These are phyloP conservation scores for Trichonephila clavata DNA, from an alignment of 1,140 invertebrate species.

Conservation along the genomic window DNA sequence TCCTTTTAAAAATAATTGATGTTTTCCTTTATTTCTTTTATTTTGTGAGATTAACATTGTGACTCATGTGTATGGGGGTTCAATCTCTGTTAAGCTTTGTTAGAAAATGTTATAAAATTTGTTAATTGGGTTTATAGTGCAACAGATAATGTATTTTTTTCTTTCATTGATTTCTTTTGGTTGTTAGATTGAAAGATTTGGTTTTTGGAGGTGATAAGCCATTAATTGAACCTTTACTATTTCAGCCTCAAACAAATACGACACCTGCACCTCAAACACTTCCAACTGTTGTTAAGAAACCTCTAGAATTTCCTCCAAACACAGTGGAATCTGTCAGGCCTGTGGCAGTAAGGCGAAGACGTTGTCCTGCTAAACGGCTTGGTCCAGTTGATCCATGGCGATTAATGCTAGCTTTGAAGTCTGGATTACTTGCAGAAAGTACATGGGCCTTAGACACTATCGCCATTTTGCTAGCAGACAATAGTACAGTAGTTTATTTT, in stretches of 20 bases:
- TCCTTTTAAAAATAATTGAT: too few species aligned
- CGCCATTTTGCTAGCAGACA: slow-evolving; percentile 95
- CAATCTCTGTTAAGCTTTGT: too few species aligned
- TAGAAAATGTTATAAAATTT: neutral
- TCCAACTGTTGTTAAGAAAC: slow-evolving; percentile 52
- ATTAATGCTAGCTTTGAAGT: slow-evolving; percentile 97
- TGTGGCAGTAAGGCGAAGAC: slow-evolving; percentile 90
- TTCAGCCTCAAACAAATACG: slow-evolving; percentile 47
- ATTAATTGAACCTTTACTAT: slow-evolving; percentile 14
- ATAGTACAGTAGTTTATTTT: slow-evolving; percentile 94
- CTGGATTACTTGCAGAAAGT: slow-evolving; percentile 96
- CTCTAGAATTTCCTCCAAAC: slow-evolving; percentile 91
- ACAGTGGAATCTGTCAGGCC: slow-evolving; percentile 95
- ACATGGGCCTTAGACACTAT: slow-evolving; percentile 97
- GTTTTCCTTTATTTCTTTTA: too few species aligned
- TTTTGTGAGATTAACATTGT: too few species aligned
- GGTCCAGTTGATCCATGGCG: slow-evolving; percentile 95
- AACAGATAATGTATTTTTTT: too few species aligned
- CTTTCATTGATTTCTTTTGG: too few species aligned
- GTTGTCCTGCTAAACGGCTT: slow-evolving; percentile 90
- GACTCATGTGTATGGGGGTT: too few species aligned
- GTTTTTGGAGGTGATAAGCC: neutral
- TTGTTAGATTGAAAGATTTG: too few species aligned
- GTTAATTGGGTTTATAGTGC: neutral
- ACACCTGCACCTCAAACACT: slow-evolving; percentile 9